Conservation (phyloP, 2,888 invertebrate species). For the Leptinotarsa juncta region DNA sequence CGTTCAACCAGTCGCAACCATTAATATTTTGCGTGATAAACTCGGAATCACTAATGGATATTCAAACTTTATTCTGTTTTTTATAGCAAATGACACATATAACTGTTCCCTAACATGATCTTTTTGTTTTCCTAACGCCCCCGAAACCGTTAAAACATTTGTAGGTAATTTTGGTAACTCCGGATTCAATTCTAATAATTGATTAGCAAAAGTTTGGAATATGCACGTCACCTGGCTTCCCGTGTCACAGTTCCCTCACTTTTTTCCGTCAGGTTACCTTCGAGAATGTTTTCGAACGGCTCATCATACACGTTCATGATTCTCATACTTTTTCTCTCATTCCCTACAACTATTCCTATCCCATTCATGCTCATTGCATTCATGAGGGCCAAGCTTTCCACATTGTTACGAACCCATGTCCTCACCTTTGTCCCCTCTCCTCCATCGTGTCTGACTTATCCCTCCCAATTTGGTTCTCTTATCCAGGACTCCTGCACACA, state of each 20-base stretch:
- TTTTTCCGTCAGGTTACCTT: not conserved
- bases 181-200: not conserved
- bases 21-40: not conserved
- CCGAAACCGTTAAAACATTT: not conserved
- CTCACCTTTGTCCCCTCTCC: no score
- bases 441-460: no score
- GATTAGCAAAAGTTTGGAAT: not conserved
- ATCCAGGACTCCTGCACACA: no score
- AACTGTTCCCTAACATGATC: not conserved
- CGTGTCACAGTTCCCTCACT: not conserved
- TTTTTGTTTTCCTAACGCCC: slow-evolving; percentile 1
- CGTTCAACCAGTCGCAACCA: not conserved
- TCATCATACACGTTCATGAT: no score
- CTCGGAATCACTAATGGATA: not conserved
- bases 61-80: not conserved
- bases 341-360: no score
- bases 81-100: not conserved
- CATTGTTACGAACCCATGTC: no score
- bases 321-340: no score
- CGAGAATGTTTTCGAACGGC: not conserved
- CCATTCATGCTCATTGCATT: no score
- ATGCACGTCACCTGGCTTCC: not conserved
- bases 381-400: no score
- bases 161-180: not conserved
- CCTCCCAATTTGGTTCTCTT: no score